A percentile compares a stretch with the other conserved stretches of the same genome.
Conservation (phyloP, 2,888 invertebrate genomes). For the Sinotaia quadrata region DNA sequence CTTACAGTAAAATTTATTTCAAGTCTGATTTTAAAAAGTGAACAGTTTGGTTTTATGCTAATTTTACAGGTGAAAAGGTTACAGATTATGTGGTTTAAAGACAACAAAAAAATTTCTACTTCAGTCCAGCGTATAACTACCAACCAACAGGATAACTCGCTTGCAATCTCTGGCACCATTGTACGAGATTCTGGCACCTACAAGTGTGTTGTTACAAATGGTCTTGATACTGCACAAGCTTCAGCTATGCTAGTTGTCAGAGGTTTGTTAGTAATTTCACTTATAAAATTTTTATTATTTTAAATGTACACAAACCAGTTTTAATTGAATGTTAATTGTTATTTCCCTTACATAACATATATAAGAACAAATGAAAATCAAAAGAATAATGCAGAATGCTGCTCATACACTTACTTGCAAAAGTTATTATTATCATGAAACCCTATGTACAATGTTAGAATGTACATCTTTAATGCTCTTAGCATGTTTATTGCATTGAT, state of each 20-base stretch:
- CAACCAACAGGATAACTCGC: constrained; percentile 82
- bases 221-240: constrained; percentile 87
- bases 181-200: constrained; percentile 96
- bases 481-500: no score
- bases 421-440: no score
- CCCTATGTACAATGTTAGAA: no score
- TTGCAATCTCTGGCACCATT: constrained; percentile 93
- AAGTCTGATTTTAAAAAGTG: no score
- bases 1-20: no score
- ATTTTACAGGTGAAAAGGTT: constrained; percentile 78
- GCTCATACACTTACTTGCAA: no score
- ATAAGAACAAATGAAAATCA: no score
- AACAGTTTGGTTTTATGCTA: no score
- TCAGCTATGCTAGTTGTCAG: constrained; percentile 93
- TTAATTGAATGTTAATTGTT: neutral
- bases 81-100: constrained; percentile 88
- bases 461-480: no score
- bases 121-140: constrained; percentile 72
- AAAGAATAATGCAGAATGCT: no score
- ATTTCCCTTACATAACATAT: neutral
- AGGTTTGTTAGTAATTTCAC: constrained; percentile 76
- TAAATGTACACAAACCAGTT: no score
- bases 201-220: constrained; percentile 92
- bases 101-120: constrained; percentile 87
- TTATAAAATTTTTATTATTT: no score